Conservation (phyloP, 1,140 invertebrate species). For the Tetramorium alpestre region DNA sequence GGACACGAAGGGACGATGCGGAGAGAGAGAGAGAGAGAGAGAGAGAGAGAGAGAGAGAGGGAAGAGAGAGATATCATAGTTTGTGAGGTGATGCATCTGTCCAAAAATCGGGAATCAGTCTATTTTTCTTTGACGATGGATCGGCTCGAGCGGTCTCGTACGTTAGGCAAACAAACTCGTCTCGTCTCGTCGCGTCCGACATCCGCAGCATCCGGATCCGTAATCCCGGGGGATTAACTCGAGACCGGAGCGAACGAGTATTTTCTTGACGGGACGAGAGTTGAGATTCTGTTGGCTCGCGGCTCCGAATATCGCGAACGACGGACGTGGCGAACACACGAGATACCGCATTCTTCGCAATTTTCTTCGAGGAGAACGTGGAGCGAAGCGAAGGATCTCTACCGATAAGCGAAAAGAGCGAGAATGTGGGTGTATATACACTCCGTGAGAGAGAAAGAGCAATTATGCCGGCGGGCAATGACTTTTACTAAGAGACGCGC, state of each 20-base stretch:
- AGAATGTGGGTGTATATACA: not conserved
- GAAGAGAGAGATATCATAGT: not conserved
- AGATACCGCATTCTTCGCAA: not conserved
- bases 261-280: not conserved
- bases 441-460: constrained; percentile 32
- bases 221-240: constrained; percentile 45
- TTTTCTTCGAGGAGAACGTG: constrained; percentile 4
- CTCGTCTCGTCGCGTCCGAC: not conserved
- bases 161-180: constrained; percentile 5
- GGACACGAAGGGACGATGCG: constrained; percentile 17
- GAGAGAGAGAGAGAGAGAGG: not conserved
- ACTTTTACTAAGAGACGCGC: constrained; percentile 8
- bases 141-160: constrained; percentile 7
- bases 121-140: not conserved
- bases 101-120: not conserved
- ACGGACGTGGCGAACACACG: not conserved
- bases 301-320: not conserved
- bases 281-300: constrained; percentile 10
- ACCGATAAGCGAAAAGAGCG: not conserved
- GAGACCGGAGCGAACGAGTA: constrained; percentile 11
- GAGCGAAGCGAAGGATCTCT: not conserved
- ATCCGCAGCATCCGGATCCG: not conserved
- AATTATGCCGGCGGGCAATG: constrained; percentile 20
- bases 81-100: not conserved
- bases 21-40: constrained; percentile 1